Evolutionary conservation across 1,140 invertebrate genomes (phyloP).

Genomic region (Leguminivora glycinivorella): DNA sequence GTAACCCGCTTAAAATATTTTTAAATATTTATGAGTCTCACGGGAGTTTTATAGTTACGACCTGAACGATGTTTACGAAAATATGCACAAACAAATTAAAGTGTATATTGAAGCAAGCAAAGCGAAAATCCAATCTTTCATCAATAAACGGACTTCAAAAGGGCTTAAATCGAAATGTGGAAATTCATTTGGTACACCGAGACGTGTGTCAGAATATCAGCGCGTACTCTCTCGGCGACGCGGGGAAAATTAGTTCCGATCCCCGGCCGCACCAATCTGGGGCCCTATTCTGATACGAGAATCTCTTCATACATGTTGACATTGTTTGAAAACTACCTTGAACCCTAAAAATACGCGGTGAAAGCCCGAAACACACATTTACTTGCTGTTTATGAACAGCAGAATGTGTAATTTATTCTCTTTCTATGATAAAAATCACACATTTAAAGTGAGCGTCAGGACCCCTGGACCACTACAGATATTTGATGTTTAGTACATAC

Average conservation of each 20-base stretch:
- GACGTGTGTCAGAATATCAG: slow-evolving; percentile 44
- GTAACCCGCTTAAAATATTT: too few relatives aligned
- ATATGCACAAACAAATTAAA: not conserved
- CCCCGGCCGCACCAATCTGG: slow-evolving; percentile 55
- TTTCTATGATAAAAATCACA: too few relatives aligned
- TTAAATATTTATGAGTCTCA: too few relatives aligned
- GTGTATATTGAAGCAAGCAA: not conserved
- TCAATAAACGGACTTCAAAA: slow-evolving; percentile 28
- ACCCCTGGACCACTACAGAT: too few relatives aligned
- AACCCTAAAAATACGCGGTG: too few relatives aligned
- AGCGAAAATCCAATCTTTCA: slow-evolving; percentile 19
- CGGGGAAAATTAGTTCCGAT: slow-evolving; percentile 71
- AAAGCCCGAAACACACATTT: too few relatives aligned
- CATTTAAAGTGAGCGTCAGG: too few relatives aligned
- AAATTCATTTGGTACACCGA: slow-evolving; percentile 12
- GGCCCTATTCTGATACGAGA: slow-evolving; percentile 32
- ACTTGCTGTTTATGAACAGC: too few relatives aligned
- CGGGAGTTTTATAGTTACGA: too few relatives aligned
- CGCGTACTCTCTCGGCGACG: slow-evolving; percentile 50
- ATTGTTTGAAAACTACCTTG: too few relatives aligned
- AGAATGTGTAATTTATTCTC: too few relatives aligned
- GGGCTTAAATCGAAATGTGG: slow-evolving; percentile 14
- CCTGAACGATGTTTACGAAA: not conserved
- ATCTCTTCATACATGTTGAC: slow-evolving; percentile 30
- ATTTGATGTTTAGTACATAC: too few relatives aligned